These are phyloP conservation scores for Neodiprion virginianus DNA, from an alignment of 1,140 invertebrate genomes.

Conservation along the genomic window DNA sequence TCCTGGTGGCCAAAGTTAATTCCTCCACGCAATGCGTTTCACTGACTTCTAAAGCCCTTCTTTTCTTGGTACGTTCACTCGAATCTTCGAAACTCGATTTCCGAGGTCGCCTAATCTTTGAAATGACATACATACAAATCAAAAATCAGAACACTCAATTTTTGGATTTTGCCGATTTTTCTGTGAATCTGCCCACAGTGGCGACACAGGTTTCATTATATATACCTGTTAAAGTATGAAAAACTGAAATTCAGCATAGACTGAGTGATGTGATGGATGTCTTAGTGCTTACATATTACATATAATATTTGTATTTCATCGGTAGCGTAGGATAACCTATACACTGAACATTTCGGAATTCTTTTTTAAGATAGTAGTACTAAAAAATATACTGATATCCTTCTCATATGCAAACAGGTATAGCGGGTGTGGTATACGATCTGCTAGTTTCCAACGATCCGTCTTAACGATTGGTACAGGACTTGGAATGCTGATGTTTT, in stretches of 20 bases:
- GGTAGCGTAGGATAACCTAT: too few species aligned
- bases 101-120: too few species aligned
- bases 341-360: too few species aligned
- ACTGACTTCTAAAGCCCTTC: conserved; percentile 2
- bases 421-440: conserved; percentile 86
- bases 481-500: conserved; percentile 90
- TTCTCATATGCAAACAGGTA: conserved; percentile 69
- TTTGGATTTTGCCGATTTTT: conserved; percentile 3
- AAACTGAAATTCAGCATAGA: too few species aligned
- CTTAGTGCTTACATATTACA: too few species aligned
- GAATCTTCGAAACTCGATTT: neutral
- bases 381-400: neutral
- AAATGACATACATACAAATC: neutral
- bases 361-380: neutral
- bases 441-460: conserved; percentile 88
- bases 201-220: neutral
- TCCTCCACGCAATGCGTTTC: conserved; percentile 3
- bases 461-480: conserved; percentile 94
- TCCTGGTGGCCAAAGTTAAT: conserved; percentile 19
- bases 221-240: too few species aligned
- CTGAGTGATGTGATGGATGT: too few species aligned
- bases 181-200: neutral
- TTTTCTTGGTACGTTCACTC: neutral
- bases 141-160: neutral
- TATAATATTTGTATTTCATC: too few species aligned